Conservation (phyloP, 2,888 invertebrate species). For the Catocala nupta region DNA sequence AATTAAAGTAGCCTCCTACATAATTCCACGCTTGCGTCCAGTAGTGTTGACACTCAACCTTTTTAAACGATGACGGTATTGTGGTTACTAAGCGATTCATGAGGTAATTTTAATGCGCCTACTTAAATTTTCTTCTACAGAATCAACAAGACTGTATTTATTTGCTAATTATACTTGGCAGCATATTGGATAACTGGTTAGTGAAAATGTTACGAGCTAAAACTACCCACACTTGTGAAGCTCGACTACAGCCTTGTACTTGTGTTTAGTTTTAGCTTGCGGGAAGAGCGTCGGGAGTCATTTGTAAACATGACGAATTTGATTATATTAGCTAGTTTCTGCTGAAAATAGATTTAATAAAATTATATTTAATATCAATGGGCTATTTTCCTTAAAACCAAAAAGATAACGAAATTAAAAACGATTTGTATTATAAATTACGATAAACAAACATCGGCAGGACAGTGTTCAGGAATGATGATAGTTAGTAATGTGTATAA, state of each 20-base stretch:
- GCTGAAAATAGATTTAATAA: constrained; percentile 39
- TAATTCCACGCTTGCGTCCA: constrained; percentile 75
- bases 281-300: constrained; percentile 25
- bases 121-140: constrained; percentile 47
- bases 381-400: constrained; percentile 50
- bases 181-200: constrained; percentile 51
- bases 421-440: constrained; percentile 49
- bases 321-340: constrained; percentile 44
- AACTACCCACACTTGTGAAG: constrained; percentile 30
- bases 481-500: constrained; percentile 57
- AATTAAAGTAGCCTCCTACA: constrained; percentile 62
- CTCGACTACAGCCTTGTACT: constrained; percentile 16
- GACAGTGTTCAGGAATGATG: constrained; percentile 38
- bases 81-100: constrained; percentile 51
- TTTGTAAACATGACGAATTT: constrained; percentile 51
- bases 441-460: constrained; percentile 40
- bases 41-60: constrained; percentile 55
- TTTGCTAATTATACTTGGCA: constrained; percentile 55
- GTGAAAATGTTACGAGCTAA: constrained; percentile 39
- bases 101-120: constrained; percentile 40
- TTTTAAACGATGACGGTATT: constrained; percentile 37
- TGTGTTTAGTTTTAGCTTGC: constrained; percentile 41
- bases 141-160: constrained; percentile 66
- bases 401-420: constrained; percentile 40
- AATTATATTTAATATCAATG: constrained; percentile 38